Conservation (phyloP, 2,797 vertebrate species). For the Pangasius djambal region DNA sequence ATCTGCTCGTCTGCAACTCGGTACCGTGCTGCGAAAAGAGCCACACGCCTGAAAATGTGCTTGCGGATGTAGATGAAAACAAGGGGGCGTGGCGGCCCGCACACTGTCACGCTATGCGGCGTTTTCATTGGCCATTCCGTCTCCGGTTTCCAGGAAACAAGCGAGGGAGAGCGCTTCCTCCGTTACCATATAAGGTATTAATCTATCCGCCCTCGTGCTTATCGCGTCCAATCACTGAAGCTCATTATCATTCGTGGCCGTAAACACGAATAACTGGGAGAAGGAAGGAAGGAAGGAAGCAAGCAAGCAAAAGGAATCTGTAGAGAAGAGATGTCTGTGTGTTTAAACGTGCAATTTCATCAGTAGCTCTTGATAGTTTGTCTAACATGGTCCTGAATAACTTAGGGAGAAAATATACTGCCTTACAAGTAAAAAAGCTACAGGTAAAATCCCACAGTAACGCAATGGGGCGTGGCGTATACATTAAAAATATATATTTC, state of each 20-base stretch:
- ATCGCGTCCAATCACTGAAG: constrained; percentile 71
- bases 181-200: constrained; percentile 75
- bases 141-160: constrained; percentile 71
- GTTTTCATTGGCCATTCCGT: constrained; percentile 71
- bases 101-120: constrained; percentile 65
- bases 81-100: constrained; percentile 70
- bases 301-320: constrained; percentile 5
- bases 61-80: constrained; percentile 50
- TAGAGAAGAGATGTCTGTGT: constrained; percentile 29
- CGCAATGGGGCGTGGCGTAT: background rate
- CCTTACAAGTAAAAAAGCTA: background rate
- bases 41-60: constrained; percentile 41
- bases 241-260: constrained; percentile 68
- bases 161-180: constrained; percentile 67
- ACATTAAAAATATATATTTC: background rate
- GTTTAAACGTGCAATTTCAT: no score
- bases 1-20: background rate
- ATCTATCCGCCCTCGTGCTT: constrained; percentile 69
- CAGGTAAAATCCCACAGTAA: background rate
- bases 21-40: background rate
- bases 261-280: constrained; percentile 78
- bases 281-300: constrained; percentile 55
- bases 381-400: background rate
- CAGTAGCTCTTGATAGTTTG: background rate
- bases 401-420: background rate